A percentile compares a stretch with the other conserved stretches of the same genome.
phyloP scores from a whole-genome alignment of 1,140 invertebrate genomes.

The Zaprionus lachaisei region DNA sequence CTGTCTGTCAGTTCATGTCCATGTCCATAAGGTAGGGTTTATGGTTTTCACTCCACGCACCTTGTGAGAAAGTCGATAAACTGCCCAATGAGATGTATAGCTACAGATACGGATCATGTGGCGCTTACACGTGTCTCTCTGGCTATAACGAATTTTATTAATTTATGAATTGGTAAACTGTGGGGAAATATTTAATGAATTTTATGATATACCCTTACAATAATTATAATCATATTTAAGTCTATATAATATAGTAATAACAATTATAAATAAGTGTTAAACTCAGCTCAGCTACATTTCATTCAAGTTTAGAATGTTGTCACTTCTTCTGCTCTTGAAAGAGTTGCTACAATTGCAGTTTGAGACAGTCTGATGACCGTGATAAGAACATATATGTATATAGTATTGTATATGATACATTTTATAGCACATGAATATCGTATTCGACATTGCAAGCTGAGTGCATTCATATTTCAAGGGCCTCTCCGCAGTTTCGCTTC shows the following conservation, averaged over 20 bases:
- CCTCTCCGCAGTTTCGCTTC: slow-evolving; percentile 34
- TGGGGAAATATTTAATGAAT: not conserved
- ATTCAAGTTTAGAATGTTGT: slow-evolving; percentile 30
- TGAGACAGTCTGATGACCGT: not conserved
- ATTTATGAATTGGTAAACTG: slow-evolving; percentile 60
- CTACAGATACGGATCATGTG: slow-evolving; percentile 19
- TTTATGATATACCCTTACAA: not conserved
- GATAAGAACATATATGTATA: slow-evolving; percentile 16
- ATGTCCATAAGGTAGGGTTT: slow-evolving; percentile 48
- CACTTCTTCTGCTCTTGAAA: slow-evolving; percentile 32
- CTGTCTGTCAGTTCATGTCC: slow-evolving; percentile 44
- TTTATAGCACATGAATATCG: slow-evolving; percentile 12
- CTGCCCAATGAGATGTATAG: slow-evolving; percentile 13
- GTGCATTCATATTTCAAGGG: slow-evolving; percentile 52
- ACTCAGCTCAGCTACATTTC: not conserved
- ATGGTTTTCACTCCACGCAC: slow-evolving; percentile 65
- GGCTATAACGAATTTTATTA: slow-evolving; percentile 39
- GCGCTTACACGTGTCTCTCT: slow-evolving; percentile 72
- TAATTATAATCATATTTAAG: not conserved
- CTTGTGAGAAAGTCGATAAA: slow-evolving; percentile 62
- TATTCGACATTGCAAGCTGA: slow-evolving; percentile 62
- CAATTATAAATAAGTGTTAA: not conserved
- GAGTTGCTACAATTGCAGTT: slow-evolving; percentile 28
- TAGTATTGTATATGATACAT: not conserved
- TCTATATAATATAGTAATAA: not conserved